Evolutionary conservation across 2,888 invertebrate genomes (phyloP).

Genomic region (Drosophila anceps): DNA sequence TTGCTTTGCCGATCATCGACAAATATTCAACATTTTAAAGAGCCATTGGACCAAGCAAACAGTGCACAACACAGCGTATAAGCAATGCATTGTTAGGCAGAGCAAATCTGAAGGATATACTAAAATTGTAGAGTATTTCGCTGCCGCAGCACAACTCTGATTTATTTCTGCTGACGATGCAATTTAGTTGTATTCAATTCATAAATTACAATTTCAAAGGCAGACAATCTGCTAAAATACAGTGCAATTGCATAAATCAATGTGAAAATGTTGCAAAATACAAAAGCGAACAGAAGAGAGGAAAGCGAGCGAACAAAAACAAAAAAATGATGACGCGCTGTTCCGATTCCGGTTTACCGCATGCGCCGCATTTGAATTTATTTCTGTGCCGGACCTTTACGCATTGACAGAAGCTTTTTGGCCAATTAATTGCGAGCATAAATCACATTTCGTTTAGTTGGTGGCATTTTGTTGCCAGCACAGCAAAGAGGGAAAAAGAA

Average conservation of each 20-base stretch:
- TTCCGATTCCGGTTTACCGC: slow-evolving; percentile 57
- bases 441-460: slow-evolving; percentile 45
- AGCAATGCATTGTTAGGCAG: not conserved
- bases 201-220: slow-evolving; percentile 37
- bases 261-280: slow-evolving; percentile 27
- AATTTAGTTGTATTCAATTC: slow-evolving; percentile 24
- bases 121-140: not conserved
- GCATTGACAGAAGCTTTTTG: slow-evolving; percentile 38
- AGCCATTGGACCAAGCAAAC: not conserved
- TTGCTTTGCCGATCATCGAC: not conserved
- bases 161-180: slow-evolving; percentile 28
- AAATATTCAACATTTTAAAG: not conserved
- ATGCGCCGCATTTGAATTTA: slow-evolving; percentile 21
- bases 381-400: slow-evolving; percentile 21
- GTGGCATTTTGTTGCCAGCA: slow-evolving; percentile 17
- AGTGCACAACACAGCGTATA: not conserved
- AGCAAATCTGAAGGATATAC: too few species aligned
- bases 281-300: slow-evolving; percentile 1
- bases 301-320: not conserved
- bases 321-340: slow-evolving; percentile 35
- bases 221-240: slow-evolving; percentile 21
- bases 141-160: not conserved
- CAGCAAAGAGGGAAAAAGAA: slow-evolving; percentile 16
- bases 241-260: slow-evolving; percentile 55
- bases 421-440: slow-evolving; percentile 50